A percentile compares a stretch with the other conserved stretches of the same genome.
phyloP scores from a whole-genome alignment of 1,140 invertebrate species.

The Metopolophium dirhodum region DNA sequence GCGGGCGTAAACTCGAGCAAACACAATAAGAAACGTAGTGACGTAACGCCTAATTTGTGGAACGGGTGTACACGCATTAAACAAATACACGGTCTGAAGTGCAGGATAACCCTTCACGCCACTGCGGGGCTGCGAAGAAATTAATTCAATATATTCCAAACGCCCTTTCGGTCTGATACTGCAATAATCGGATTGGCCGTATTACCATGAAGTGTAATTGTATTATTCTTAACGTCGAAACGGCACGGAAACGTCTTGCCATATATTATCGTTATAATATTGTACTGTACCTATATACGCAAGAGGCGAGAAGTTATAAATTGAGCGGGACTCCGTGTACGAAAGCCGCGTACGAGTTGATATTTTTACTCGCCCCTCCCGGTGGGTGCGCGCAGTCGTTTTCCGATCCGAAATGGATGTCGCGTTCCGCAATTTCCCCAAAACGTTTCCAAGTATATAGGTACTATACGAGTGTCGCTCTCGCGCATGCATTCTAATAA shows the following conservation, averaged over 20 bases:
- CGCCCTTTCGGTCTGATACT: not conserved
- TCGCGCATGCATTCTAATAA: not conserved
- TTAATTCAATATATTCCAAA: constrained; percentile 27
- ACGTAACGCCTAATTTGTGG: not conserved
- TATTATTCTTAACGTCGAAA: not conserved
- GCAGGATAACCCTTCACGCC: not conserved
- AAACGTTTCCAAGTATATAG: not conserved
- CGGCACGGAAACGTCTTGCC: not conserved
- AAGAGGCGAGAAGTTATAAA: not conserved
- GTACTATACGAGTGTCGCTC: no score
- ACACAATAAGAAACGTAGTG: not conserved
- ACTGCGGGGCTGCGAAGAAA: not conserved
- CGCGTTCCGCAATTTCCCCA: not conserved
- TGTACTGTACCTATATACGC: not conserved
- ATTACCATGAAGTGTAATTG: not conserved
- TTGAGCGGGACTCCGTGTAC: not conserved
- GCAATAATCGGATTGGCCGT: not conserved
- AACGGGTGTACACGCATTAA: not conserved
- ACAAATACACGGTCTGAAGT: not conserved
- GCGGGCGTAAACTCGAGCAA: not conserved
- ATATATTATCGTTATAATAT: not conserved
- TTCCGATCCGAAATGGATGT: no score
- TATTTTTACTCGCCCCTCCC: not conserved
- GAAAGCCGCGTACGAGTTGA: not conserved
- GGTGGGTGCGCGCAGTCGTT: not conserved